Evolutionary conservation across 1,140 invertebrate species (phyloP).

Genomic region (Pogonomyrmex barbatus): DNA sequence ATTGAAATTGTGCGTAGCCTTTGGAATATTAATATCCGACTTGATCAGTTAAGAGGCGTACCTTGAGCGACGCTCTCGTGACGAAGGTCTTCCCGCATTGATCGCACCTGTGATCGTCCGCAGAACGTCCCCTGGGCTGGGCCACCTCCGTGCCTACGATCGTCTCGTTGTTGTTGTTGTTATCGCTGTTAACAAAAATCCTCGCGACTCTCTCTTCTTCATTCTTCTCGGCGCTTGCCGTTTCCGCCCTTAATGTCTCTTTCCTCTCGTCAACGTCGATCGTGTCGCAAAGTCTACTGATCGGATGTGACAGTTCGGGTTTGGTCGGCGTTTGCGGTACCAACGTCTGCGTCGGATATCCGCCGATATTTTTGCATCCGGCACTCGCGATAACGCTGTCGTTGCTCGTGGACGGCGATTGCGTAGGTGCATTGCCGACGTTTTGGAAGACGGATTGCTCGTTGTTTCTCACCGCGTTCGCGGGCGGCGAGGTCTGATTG

Average conservation of each 20-base stretch:
- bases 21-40: neutral
- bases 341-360: slow-evolving; percentile 18
- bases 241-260: slow-evolving; percentile 23
- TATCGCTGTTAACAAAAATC: slow-evolving; percentile 71
- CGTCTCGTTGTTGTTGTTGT: slow-evolving; percentile 76
- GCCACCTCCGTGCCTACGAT: slow-evolving; percentile 43
- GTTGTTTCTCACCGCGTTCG: neutral
- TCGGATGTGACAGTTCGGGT: slow-evolving; percentile 77
- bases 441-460: slow-evolving; percentile 31
- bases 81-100: slow-evolving; percentile 85
- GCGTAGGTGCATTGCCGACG: slow-evolving; percentile 13
- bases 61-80: slow-evolving; percentile 85
- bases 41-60: slow-evolving; percentile 59
- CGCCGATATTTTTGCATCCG: neutral
- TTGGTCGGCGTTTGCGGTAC: slow-evolving; percentile 49
- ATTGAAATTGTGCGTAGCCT: neutral
- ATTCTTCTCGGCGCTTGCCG: slow-evolving; percentile 23
- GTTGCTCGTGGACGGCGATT: neutral
- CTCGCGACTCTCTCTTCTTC: slow-evolving; percentile 37
- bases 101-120: slow-evolving; percentile 81
- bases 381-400: slow-evolving; percentile 24
- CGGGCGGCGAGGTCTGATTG: neutral
- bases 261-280: slow-evolving; percentile 53
- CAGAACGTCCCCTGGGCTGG: slow-evolving; percentile 40
- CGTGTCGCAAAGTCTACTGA: slow-evolving; percentile 79